A percentile compares a stretch with the other conserved stretches of the same genome.
Conservation (phyloP, 2,888 invertebrate genomes). For the Leptinotarsa peninsularis region DNA sequence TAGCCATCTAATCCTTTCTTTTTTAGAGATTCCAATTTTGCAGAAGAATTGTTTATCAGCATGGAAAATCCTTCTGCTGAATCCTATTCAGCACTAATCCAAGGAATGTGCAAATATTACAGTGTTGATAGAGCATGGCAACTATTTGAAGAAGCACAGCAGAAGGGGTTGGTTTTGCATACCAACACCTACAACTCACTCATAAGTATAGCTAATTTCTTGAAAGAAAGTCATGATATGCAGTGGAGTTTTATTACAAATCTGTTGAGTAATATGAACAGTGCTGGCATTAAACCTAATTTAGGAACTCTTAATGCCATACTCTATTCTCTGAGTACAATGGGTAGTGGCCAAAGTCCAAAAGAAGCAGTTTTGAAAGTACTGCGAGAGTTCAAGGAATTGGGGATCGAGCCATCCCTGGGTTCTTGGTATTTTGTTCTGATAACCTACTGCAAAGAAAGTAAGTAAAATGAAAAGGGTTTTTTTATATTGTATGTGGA, state of each 20-base stretch:
- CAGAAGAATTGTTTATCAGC: slow-evolving; percentile 81
- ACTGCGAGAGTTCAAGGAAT: slow-evolving; percentile 74
- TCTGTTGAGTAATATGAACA: slow-evolving; percentile 75
- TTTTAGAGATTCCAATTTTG: slow-evolving; percentile 75
- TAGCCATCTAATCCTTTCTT: background rate
- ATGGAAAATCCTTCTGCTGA: slow-evolving; percentile 76
- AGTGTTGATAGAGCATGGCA: slow-evolving; percentile 76
- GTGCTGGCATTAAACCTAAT: slow-evolving; percentile 70
- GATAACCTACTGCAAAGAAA: slow-evolving; percentile 77
- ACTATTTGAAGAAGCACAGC: slow-evolving; percentile 74
- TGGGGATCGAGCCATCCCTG: slow-evolving; percentile 80
- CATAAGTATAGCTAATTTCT: slow-evolving; percentile 71
- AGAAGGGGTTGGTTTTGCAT: slow-evolving; percentile 74
- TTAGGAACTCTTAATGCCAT: slow-evolving; percentile 76
- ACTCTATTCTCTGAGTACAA: slow-evolving; percentile 68
- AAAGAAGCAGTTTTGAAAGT: slow-evolving; percentile 68
- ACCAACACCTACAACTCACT: slow-evolving; percentile 78
- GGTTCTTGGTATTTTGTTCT: slow-evolving; percentile 81
- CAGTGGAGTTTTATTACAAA: slow-evolving; percentile 74
- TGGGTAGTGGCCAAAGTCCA: slow-evolving; percentile 64
- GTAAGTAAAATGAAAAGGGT: slow-evolving; percentile 65
- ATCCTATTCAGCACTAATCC: slow-evolving; percentile 83
- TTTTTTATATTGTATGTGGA: background rate
- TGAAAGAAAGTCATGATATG: slow-evolving; percentile 75
- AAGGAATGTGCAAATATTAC: slow-evolving; percentile 84